Evolutionary conservation across 1,140 invertebrate species (phyloP), one percentile per base, ranked within the genome.

Genomic region (Orius insidiosus): DNA sequence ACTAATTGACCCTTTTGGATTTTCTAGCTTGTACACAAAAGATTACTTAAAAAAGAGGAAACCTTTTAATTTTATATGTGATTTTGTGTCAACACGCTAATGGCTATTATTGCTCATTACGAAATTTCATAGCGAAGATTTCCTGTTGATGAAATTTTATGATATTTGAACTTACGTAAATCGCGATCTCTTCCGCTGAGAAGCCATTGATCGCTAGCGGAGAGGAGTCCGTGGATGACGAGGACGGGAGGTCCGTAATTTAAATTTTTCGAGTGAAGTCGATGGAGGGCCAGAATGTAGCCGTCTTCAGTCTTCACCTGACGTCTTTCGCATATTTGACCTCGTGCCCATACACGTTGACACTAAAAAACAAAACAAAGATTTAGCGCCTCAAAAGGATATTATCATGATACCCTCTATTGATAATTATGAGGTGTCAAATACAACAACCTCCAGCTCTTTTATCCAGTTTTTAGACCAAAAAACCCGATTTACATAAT

Each of bases 201-300:
- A 1, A 74, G 61, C 65, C 66, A 77, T 46, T 71, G 64, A 9
- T 66, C 62, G 1, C 69, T 68, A 7, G 67, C 65, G 6, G 61
- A 65, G 14, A 71, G 54, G 3, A 75, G 55, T 2, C 73, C 74
- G 54, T 77, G 74, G 46, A 73, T 66, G 6, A 76, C 45, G 14
- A 70, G 60, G 1, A 72, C 64, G 1, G 61, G 61, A 35, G 60
- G 61, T 6, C 47, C 50, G 30, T 47, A 49, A 15, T 24, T 45
- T 3, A 59, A 55, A 9, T 38, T 33, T 24, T 65, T 63, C 31
- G 68, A 58, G 1, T 69, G 67, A 37, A 78, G 75, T 45, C 73
- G 61, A 51, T 75, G 71, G 49, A 75, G 52, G 37, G 58, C 62
- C 45, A 76, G 59, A 7, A 75, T 64, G 52, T 76, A 76, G 1